Conservation (phyloP, 2,888 invertebrate genomes). For the Tetragonula carbonaria region DNA sequence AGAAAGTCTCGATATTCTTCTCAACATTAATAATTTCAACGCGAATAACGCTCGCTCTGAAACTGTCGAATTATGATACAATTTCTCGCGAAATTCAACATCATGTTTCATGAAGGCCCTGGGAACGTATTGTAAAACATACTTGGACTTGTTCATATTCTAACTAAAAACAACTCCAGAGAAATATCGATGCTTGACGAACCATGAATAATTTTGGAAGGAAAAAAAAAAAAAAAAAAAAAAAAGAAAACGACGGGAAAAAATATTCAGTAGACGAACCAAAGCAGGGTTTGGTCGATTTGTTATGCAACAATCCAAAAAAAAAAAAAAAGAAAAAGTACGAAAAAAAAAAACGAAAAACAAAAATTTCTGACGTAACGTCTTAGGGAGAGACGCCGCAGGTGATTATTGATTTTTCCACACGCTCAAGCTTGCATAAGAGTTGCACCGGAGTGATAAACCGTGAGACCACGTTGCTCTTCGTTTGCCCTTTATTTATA, state of each 20-base stretch:
- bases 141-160: constrained; percentile 37
- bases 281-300: no score
- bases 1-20: not conserved
- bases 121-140: constrained; percentile 38
- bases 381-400: constrained; percentile 50
- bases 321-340: no score
- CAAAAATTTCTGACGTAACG: constrained; percentile 32
- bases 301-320: no score
- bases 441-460: constrained; percentile 37
- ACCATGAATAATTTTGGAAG: not conserved
- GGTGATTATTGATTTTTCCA: constrained; percentile 60
- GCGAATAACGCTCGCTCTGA: not conserved
- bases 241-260: not conserved
- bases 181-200: not conserved
- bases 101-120: constrained; percentile 38
- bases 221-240: no score
- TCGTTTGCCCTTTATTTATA: constrained; percentile 48
- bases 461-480: constrained; percentile 4
- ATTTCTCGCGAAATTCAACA: no score
- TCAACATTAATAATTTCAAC: not conserved
- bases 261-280: no score
- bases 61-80: not conserved
- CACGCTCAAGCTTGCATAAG: constrained; percentile 51
- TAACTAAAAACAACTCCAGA: no score
- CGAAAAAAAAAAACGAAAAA: constrained; percentile 3